Percentiles rank a stretch among this genome's conserved stretches.
These are phyloP conservation scores for Tyto alba DNA, from an alignment of 2,113 vertebrate species.

Conservation along the genomic window DNA sequence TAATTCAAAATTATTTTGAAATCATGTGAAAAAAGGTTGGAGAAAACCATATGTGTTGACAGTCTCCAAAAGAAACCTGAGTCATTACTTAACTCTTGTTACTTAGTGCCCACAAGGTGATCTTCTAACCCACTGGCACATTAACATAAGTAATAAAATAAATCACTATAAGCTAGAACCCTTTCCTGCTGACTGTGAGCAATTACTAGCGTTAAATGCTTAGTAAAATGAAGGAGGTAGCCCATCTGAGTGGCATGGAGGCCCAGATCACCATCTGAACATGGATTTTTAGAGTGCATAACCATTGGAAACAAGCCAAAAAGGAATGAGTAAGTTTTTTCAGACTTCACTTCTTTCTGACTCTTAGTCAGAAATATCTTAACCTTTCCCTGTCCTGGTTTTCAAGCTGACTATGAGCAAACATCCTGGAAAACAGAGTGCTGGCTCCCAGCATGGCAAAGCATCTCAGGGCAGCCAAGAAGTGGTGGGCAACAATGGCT, in stretches of 20 bases:
- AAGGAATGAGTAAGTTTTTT: neutral
- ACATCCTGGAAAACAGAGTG: neutral
- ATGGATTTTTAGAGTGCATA: neutral
- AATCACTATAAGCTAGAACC: neutral
- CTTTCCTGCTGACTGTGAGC: neutral
- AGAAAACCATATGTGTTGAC: neutral
- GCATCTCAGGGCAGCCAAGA: neutral
- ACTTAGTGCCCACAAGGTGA: slow-evolving; percentile 1
- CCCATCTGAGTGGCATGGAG: neutral
- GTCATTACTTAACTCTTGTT: slow-evolving; percentile 8
- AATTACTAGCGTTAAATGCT: neutral
- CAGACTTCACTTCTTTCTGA: neutral
- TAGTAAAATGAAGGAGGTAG: neutral
- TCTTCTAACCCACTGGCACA: slow-evolving; percentile 1
- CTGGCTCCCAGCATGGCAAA: neutral
- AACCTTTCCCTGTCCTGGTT: neutral
- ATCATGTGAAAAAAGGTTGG: neutral
- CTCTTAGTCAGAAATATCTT: neutral
- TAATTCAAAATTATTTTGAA: neutral
- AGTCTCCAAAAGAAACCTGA: slow-evolving; percentile 5
- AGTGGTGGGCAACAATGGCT: neutral
- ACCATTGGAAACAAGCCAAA: neutral
- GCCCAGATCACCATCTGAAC: neutral
- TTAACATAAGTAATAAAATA: slow-evolving; percentile 12
- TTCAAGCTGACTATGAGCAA: neutral